Percentiles rank a stretch among this genome's conserved stretches.
Evolutionary conservation across 2,888 invertebrate species (phyloP).

Genomic region (Lutraria lutraria): DNA sequence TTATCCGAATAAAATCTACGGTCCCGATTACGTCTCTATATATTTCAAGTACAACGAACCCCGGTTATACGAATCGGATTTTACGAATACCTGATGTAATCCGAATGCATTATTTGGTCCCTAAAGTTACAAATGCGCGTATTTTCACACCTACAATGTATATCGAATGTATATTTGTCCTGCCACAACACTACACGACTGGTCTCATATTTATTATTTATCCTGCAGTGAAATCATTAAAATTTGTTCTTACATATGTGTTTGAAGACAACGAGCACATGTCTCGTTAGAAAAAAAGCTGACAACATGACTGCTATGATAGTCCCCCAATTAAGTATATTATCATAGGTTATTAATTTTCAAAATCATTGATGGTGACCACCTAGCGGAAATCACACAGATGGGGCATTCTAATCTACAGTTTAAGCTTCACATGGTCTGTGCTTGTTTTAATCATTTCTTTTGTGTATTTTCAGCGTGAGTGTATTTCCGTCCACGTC

Average conservation of each 20-base stretch:
- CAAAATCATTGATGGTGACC: background rate
- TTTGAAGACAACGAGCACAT: background rate
- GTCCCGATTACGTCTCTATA: too few relatives aligned
- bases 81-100: too few relatives aligned
- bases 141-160: too few relatives aligned
- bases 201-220: background rate
- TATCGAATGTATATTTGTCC: background rate
- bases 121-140: too few relatives aligned
- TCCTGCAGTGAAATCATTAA: background rate
- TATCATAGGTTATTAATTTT: background rate
- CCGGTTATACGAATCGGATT: too few relatives aligned
- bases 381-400: background rate
- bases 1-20: too few relatives aligned
- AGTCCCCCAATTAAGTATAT: background rate
- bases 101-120: too few relatives aligned
- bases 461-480: constrained; percentile 85
- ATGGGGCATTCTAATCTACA: background rate
- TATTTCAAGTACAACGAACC: too few relatives aligned
- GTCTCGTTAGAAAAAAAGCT: background rate
- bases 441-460: background rate
- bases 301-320: background rate
- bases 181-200: background rate
- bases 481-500: constrained; percentile 88
- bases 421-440: background rate
- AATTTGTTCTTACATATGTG: background rate